Percentiles rank a stretch among this genome's conserved stretches.
phyloP scores from a whole-genome alignment of 2,113 vertebrate species.

The Hippocampus guttulatus region DNA sequence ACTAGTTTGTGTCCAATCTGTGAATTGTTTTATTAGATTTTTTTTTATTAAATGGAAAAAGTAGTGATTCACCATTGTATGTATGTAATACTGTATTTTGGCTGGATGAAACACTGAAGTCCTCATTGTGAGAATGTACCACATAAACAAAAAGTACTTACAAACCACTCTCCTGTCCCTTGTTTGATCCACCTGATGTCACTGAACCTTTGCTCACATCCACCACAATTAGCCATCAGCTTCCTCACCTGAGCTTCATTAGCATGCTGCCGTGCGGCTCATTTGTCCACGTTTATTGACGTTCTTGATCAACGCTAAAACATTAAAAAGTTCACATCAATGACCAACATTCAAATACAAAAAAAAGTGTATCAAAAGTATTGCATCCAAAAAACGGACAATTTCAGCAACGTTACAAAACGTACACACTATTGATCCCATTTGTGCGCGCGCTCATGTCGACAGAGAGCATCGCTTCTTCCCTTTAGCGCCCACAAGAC shows the following conservation, averaged over 20 bases:
- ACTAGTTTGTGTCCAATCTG: too few species aligned
- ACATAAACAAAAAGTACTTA: too few species aligned
- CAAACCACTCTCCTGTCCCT: too few species aligned
- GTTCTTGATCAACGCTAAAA: conserved; percentile 48
- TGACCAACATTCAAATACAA: not conserved
- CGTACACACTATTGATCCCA: not conserved
- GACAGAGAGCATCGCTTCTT: not conserved
- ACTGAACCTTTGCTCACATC: too few species aligned
- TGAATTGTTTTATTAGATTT: too few species aligned
- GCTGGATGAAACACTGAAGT: too few species aligned
- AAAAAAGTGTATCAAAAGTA: conserved; percentile 11
- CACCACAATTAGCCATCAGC: too few species aligned
- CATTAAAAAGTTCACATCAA: conserved; percentile 23
- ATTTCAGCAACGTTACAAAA: not conserved
- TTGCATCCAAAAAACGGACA: conserved; percentile 3
- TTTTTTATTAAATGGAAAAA: too few species aligned
- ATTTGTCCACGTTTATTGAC: conserved; percentile 58
- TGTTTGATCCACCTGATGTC: too few species aligned
- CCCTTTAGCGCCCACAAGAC: not conserved
- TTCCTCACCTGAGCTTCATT: not conserved
- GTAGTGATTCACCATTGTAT: too few species aligned
- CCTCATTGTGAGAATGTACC: too few species aligned
- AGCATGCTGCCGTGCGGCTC: not conserved
- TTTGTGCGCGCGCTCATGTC: not conserved
- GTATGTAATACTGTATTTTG: too few species aligned